Percentiles rank a stretch among this genome's conserved stretches.
These are phyloP conservation scores for Volucella zonaria DNA, from an alignment of 2,888 invertebrate genomes.

Conservation along the genomic window DNA sequence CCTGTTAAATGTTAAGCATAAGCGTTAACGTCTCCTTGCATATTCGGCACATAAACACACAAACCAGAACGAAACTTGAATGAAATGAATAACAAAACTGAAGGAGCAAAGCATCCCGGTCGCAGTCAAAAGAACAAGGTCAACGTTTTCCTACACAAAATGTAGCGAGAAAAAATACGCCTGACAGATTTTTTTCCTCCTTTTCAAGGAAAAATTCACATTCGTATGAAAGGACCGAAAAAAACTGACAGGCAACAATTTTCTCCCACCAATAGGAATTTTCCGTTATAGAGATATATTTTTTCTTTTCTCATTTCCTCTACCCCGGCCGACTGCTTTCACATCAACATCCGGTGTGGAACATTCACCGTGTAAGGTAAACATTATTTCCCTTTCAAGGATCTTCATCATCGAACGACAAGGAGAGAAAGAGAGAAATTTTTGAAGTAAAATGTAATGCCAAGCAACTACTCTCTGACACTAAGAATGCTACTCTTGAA, in stretches of 20 bases:
- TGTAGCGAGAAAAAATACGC: too few species aligned
- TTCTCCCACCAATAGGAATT: constrained; percentile 2
- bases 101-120: background rate
- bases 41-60: background rate
- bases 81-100: constrained; percentile 26
- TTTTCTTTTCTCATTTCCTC: background rate
- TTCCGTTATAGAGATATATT: background rate
- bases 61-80: background rate
- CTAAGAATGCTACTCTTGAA: constrained; percentile 49
- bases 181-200: background rate
- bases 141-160: background rate
- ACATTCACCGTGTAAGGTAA: constrained; percentile 48
- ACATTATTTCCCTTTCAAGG: constrained; percentile 56
- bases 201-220: background rate
- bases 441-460: constrained; percentile 36
- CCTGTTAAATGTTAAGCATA: constrained; percentile 26
- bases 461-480: constrained; percentile 43
- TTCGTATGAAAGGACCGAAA: constrained; percentile 3
- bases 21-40: constrained; percentile 18
- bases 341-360: constrained; percentile 1
- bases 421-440: background rate
- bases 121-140: background rate
- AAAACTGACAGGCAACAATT: constrained; percentile 28
- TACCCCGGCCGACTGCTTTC: background rate
- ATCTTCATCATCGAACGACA: constrained; percentile 14